Percentiles rank a stretch among this genome's conserved stretches.
Evolutionary conservation across 1,140 invertebrate genomes (phyloP).

Genomic region (Octopus sinensis): DNA sequence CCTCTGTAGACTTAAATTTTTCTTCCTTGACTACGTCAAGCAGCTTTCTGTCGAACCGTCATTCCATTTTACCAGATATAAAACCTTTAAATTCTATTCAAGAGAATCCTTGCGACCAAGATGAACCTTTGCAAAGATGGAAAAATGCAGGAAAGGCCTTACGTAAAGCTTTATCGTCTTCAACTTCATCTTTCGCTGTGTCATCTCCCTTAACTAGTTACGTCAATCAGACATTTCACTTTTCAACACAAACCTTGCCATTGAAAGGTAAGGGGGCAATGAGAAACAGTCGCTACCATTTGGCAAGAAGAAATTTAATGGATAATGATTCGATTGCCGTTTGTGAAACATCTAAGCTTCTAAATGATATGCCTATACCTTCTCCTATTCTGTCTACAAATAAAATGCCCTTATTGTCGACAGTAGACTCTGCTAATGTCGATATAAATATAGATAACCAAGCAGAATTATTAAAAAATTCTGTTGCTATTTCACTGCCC

Average conservation of each 20-base stretch:
- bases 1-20: neutral
- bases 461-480: too few species aligned
- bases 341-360: neutral
- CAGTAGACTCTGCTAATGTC: too few species aligned
- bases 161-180: neutral
- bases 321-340: neutral
- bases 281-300: neutral
- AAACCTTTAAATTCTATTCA: neutral
- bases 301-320: neutral
- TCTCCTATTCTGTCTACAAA: neutral
- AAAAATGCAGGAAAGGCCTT: slow-evolving; percentile 5
- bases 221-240: neutral
- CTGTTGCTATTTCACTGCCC: too few species aligned
- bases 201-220: neutral
- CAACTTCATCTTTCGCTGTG: neutral
- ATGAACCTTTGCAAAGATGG: neutral
- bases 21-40: neutral
- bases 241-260: neutral
- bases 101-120: neutral
- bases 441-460: too few species aligned
- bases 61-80: neutral
- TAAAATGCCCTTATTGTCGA: too few species aligned
- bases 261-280: neutral
- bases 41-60: neutral
- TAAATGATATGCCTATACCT: neutral